phyloP scores from a whole-genome alignment of 2,113 vertebrate genomes.

The Crotalus helleri region DNA sequence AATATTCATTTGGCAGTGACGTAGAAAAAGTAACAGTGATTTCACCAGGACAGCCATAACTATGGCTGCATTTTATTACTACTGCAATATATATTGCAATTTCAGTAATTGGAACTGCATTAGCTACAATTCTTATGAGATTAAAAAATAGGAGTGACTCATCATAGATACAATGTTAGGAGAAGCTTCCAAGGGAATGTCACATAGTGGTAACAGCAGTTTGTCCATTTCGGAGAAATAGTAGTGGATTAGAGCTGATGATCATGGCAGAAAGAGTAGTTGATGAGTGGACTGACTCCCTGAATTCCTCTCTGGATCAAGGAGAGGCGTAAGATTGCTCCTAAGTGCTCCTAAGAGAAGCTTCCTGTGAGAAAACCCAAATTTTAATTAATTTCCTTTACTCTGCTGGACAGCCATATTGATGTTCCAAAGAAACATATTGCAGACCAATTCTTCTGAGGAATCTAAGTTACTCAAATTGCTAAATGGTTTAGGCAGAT shows the following conservation, averaged over 20 bases:
- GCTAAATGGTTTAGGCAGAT: constrained; percentile 6
- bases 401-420: background rate
- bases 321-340: background rate
- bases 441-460: background rate
- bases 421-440: background rate
- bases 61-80: too few relatives aligned
- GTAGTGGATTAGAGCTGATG: background rate
- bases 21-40: background rate
- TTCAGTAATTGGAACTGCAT: too few relatives aligned
- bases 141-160: too few relatives aligned
- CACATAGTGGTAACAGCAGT: too few relatives aligned
- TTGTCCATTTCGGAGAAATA: too few relatives aligned
- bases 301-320: background rate
- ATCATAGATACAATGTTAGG: too few relatives aligned
- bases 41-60: too few relatives aligned
- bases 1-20: background rate
- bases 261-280: background rate
- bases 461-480: constrained; percentile 29
- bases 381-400: background rate
- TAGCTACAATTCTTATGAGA: too few relatives aligned
- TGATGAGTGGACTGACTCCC: background rate
- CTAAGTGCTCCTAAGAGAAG: background rate
- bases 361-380: background rate
- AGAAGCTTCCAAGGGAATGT: too few relatives aligned
- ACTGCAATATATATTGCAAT: too few relatives aligned